Conservation (phyloP, 2,113 vertebrate species). For the human (Homo sapiens) region GRCh38 chr2:220994001-220994500, state of each 20-base stretch:
- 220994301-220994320: not conserved
- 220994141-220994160: not conserved
- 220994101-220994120: not conserved
- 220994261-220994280: not conserved
- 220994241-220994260: not conserved
- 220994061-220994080: not conserved
- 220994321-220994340: not conserved
- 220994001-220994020: not conserved
- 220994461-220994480: not conserved
- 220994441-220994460: slow-evolving; percentile 15
- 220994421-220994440: slow-evolving; percentile 44
- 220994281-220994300: not conserved
- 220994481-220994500: not conserved
- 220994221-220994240: slow-evolving; percentile 5
- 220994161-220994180: slow-evolving; percentile 31
- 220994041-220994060: not conserved
- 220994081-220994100: not conserved
- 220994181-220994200: not conserved
- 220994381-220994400: not conserved
- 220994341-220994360: not conserved
- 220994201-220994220: not conserved
- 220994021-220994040: not conserved
- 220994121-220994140: not conserved
- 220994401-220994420: not conserved
- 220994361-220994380: not conserved